Percentiles rank a stretch among this genome's conserved stretches.
Conservation (phyloP, 2,888 invertebrate species). For the Pterobdella sp. region DNA sequence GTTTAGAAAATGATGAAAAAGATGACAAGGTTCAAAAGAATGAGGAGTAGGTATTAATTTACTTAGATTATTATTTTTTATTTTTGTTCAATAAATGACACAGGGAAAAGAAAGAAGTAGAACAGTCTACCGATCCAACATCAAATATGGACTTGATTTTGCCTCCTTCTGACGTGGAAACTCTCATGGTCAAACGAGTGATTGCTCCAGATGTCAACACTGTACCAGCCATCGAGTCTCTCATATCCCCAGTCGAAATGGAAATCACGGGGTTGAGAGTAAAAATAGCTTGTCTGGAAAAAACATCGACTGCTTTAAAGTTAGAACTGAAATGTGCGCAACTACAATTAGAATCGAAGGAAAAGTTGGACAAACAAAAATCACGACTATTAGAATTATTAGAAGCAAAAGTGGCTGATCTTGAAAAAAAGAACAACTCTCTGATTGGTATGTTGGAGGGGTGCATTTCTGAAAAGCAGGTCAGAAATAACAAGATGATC, state of each 20-base stretch:
- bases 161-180: slow-evolving; percentile 26
- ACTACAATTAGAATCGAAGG: slow-evolving; percentile 28
- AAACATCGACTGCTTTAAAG: slow-evolving; percentile 30
- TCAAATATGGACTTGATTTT: slow-evolving; percentile 26
- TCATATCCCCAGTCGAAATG: slow-evolving; percentile 29
- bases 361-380: slow-evolving; percentile 33
- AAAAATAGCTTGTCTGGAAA: slow-evolving; percentile 32
- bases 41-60: neutral
- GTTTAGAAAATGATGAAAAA: slow-evolving; percentile 22
- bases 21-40: slow-evolving; percentile 12
- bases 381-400: slow-evolving; percentile 33
- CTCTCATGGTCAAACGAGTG: slow-evolving; percentile 10
- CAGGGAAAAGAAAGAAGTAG: slow-evolving; percentile 13
- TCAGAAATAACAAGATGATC: slow-evolving; percentile 24
- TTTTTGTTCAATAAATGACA: neutral
- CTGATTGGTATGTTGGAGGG: slow-evolving; percentile 30
- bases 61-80: neutral
- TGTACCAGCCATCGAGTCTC: neutral
- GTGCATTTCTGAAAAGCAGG: slow-evolving; percentile 32
- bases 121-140: neutral
- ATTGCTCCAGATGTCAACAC: slow-evolving; percentile 2
- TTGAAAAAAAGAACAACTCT: slow-evolving; percentile 27
- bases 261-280: slow-evolving; percentile 31
- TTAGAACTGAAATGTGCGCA: slow-evolving; percentile 33
- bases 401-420: slow-evolving; percentile 30